phyloP scores from a whole-genome alignment of 2,113 vertebrate genomes.

The Gobio gobio region DNA sequence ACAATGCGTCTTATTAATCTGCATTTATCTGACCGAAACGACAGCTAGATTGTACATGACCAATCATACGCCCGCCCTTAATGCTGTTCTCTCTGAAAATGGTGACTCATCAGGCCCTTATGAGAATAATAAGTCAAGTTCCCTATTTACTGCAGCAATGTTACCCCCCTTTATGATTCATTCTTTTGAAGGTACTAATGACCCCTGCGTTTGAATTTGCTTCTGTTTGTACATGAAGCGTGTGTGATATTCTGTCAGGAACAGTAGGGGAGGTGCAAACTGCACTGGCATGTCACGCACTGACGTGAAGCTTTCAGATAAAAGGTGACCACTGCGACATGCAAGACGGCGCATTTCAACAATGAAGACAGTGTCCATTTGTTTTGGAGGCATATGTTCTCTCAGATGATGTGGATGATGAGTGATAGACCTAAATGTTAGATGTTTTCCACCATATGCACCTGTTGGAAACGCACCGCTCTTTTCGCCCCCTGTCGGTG shows the following conservation, averaged over 20 bases:
- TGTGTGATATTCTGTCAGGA: not conserved
- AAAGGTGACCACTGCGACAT: not conserved
- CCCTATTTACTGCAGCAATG: not conserved
- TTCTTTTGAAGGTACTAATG: not conserved
- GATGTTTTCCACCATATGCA: slow-evolving; percentile 34
- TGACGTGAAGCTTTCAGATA: not conserved
- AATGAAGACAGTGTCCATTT: not conserved
- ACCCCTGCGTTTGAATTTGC: not conserved
- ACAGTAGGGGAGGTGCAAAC: not conserved
- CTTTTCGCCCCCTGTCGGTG: slow-evolving; percentile 53
- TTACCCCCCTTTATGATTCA: not conserved
- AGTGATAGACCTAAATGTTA: not conserved
- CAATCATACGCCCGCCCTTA: not conserved
- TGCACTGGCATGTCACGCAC: not conserved
- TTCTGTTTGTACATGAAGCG: not conserved
- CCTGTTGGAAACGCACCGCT: slow-evolving; percentile 59
- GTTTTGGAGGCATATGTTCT: not conserved
- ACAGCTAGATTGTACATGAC: not conserved
- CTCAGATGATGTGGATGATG: not conserved
- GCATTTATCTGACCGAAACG: not conserved
- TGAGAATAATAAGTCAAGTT: not conserved
- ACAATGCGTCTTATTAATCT: not conserved
- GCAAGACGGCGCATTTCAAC: not conserved
- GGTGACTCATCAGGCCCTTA: slow-evolving; percentile 35
- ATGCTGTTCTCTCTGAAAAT: not conserved